These are phyloP conservation scores for Telmatochromis sp. DNA, from an alignment of 2,113 vertebrate species.

Conservation along the genomic window DNA sequence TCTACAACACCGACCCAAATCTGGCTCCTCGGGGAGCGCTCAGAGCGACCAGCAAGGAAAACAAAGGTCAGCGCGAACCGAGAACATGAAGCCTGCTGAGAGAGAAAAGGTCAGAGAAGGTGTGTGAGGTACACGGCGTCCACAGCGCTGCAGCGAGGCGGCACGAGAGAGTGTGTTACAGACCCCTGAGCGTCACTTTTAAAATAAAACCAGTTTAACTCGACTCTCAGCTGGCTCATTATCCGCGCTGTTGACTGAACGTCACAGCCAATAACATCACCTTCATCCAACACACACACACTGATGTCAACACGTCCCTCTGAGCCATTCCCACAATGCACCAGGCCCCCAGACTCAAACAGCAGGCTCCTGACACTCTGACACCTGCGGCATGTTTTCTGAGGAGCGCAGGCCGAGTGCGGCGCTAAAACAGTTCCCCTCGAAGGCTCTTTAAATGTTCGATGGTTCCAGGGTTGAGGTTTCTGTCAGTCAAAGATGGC, in stretches of 20 bases:
- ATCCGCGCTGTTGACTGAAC: neutral
- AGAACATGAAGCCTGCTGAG: neutral
- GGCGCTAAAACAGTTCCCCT: neutral
- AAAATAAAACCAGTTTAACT: neutral
- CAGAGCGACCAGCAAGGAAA: neutral
- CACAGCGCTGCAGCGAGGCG: neutral
- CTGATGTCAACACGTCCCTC: neutral
- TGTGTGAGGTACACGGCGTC: neutral
- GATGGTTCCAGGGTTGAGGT: neutral
- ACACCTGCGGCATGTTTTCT: neutral
- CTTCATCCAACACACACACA: neutral
- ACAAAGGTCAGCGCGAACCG: neutral
- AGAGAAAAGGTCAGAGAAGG: neutral
- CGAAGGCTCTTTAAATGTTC: neutral
- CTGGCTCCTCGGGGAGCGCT: neutral
- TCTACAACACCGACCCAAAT: neutral
- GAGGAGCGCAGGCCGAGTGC: neutral
- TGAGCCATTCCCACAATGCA: neutral
- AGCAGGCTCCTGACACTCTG: neutral
- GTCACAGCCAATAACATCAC: conserved; percentile 15
- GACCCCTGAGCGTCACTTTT: neutral
- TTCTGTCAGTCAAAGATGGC: neutral
- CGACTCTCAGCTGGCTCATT: conserved; percentile 12
- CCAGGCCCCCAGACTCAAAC: neutral
- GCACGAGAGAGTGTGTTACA: neutral